Evolutionary conservation across 2,113 vertebrate species (phyloP), one percentile per base, ranked within the genome.

Genomic region (Callospermophilus lateralis): DNA sequence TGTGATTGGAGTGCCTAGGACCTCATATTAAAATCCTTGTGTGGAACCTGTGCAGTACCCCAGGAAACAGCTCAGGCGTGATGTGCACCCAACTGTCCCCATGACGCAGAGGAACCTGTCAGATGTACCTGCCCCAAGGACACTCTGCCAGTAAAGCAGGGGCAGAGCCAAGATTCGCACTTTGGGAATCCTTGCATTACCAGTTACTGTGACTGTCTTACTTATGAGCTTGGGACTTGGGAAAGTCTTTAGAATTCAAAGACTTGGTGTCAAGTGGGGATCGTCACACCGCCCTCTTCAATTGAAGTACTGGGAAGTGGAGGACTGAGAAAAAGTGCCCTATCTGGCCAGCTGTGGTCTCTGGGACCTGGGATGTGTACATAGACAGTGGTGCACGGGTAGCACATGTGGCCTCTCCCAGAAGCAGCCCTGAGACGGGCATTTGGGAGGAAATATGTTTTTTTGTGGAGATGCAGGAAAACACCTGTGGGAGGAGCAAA

Each of bases 1-100:
- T 3, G 0, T 7, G 5, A 17, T 3, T 19, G 8, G 4, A 37
- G 24, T 2, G 22, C 6, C 1, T 17, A 6, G 28, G 22, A 17
- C 19, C 13, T 28, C 51, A 20, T 22, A 17, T 5, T 22, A 58
- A 58, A 58, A 22, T 58, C 55, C 55, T 55, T 22, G 55, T 58
- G 55, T 10, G 61, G 32, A 7, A 72, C 32, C 45, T n/a, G 30
- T 15, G 26, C 11, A 39, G n/a, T 48, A 84, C 76, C 39, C 1
- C 67, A 42, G 34, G 61, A 63, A n/a, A 11, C 17, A 26, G 37
- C 55, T 30, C 28, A 10, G 80, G 15, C 6, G 48, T 4, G 4
- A 22, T 0, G 6, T 6, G 39, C 4, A 4, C 37, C 45, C 28
- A 58, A 32, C 70, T 39, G 22, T 45, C 32, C 22, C 34, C 16